These are phyloP conservation scores for Iguana delicatissima DNA, from an alignment of 2,797 vertebrate genomes.

Conservation along the genomic window DNA sequence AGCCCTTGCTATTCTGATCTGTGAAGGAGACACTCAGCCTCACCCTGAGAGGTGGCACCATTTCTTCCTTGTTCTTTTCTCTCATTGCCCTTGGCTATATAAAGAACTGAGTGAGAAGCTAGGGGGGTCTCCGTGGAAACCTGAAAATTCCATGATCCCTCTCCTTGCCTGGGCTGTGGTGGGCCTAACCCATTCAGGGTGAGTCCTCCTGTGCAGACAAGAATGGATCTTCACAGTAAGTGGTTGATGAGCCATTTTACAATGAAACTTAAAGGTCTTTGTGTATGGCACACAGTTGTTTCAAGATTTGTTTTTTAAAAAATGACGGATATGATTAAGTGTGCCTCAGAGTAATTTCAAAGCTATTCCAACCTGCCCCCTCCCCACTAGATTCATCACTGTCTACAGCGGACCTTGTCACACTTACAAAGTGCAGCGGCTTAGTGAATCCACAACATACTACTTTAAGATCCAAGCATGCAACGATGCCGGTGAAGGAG, in stretches of 20 bases:
- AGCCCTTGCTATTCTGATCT: too few species aligned
- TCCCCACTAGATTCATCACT: conserved; percentile 78
- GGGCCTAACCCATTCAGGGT: too few species aligned
- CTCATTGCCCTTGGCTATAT: neutral
- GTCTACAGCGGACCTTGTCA: conserved; percentile 84
- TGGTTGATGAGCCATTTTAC: too few species aligned
- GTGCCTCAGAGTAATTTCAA: accelerated
- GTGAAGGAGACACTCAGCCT: too few species aligned
- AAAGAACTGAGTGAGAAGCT: too few species aligned
- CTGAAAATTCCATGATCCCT: too few species aligned
- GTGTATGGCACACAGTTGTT: accelerated
- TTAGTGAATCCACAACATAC: conserved; percentile 83
- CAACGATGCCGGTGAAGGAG: conserved; percentile 83
- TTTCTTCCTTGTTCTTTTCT: neutral
- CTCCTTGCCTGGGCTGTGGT: too few species aligned
- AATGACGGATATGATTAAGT: neutral
- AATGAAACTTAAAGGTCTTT: neutral
- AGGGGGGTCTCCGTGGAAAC: too few species aligned
- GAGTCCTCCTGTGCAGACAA: too few species aligned
- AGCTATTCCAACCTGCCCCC: neutral
- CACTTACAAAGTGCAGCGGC: conserved; percentile 84
- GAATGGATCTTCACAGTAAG: too few species aligned
- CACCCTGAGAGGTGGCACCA: too few species aligned
- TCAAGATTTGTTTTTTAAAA: accelerated
- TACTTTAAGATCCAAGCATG: conserved; percentile 85